Percentiles rank a stretch among this genome's conserved stretches.
phyloP scores from a whole-genome alignment of 2,888 invertebrate species.

The Hesperia comma region DNA sequence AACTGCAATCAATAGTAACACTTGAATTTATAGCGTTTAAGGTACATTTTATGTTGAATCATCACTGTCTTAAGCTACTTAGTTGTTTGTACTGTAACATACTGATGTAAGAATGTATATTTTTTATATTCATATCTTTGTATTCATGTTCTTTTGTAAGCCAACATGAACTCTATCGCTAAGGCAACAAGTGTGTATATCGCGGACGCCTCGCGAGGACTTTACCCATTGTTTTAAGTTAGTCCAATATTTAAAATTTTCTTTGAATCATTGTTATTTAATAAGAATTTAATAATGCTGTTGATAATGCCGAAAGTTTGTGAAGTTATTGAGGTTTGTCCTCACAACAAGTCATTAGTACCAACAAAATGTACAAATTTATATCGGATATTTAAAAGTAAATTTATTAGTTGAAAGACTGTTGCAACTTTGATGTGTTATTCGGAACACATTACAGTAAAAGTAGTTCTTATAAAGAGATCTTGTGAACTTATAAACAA shows the following conservation, averaged over 20 bases:
- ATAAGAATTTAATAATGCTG: slow-evolving; percentile 45
- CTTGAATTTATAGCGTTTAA: slow-evolving; percentile 7
- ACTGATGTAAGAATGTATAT: slow-evolving; percentile 40
- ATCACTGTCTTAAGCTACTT: slow-evolving; percentile 34
- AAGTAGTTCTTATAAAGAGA: too few relatives aligned
- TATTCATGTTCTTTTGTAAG: slow-evolving; percentile 43
- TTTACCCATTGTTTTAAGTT: slow-evolving; percentile 52
- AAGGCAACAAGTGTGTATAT: slow-evolving; percentile 42
- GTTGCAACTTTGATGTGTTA: too few relatives aligned
- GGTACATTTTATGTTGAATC: slow-evolving; percentile 22
- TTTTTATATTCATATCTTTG: slow-evolving; percentile 37
- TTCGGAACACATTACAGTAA: too few relatives aligned
- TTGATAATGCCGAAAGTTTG: slow-evolving; percentile 38
- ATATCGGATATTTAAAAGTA: too few relatives aligned
- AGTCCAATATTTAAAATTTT: slow-evolving; percentile 51
- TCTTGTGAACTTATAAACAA: too few relatives aligned
- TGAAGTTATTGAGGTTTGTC: slow-evolving; percentile 6
- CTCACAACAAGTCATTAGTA: too few relatives aligned
- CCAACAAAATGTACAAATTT: too few relatives aligned
- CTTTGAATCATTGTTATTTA: slow-evolving; percentile 55
- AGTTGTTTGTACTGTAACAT: slow-evolving; percentile 38
- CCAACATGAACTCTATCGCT: slow-evolving; percentile 48
- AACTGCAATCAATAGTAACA: slow-evolving; percentile 25
- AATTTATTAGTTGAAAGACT: too few relatives aligned
- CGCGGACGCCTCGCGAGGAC: slow-evolving; percentile 42